Base-by-base conservation (phyloP, 2,888 invertebrate species). In the Rhodophaea formosa region DNA sequence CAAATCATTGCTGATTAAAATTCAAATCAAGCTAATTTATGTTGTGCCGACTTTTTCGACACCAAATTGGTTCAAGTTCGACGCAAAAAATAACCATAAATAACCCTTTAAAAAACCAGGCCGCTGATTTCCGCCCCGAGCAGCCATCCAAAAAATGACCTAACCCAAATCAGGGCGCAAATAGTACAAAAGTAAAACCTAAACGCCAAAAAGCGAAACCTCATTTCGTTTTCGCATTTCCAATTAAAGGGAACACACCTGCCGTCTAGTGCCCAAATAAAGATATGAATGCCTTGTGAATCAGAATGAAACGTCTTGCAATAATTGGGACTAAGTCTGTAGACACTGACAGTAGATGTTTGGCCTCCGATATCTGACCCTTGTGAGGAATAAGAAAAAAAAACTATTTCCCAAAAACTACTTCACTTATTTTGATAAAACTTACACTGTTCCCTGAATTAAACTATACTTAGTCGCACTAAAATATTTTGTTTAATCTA, bases 191-290 rank as follows among this genome's bases (percentile, higher is more conserved):
- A 58, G 43, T 55, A 51, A 55, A 59, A 57, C 59, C 61, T 63
- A 63, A 61, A 58, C 63, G 56, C 61, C 62, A 64, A 67, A 65
- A 60, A 54, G 54, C 30, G 42, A 62, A 61, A 63, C 61, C 64
- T 64, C 57, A 70, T 68, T 68, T 64, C 51, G 62, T 62, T 66
- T 64, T 63, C 62, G 62, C 62, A 51, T 59, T 60, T 63, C 66
- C 66, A 68, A 70, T 70, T 68, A 68, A 66, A 59, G 62, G 53
- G 60, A 56, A 57, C 58, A 54, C 46, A 58, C 65, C 69, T 68
- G 65, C 67, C 67, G 67, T 62, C 59, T 17, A n/a, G 23, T 59
- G 58, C 45, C 59, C 61, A 59, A 59, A 61, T 62, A 58, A 63
- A 62, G 59, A 59, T 53, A 58, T 29, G 39, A 32, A 14, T 56